Base-by-base conservation (phyloP, 2,113 vertebrate genomes). In the Triplophysa siluroides region DNA sequence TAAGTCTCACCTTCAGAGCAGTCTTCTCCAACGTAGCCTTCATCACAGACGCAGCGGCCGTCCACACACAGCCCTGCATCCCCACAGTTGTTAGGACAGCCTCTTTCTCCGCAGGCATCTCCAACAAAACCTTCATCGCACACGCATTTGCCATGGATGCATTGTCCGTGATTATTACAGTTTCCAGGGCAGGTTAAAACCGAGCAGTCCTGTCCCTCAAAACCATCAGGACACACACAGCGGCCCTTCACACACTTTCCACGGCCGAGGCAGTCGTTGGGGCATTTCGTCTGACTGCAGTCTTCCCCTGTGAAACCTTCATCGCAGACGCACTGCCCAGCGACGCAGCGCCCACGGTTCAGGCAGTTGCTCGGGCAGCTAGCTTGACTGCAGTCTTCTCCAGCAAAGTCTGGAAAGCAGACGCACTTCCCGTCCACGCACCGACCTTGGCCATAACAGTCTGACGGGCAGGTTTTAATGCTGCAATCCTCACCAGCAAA, bases 271-370 rank as follows among this genome's bases (percentile, higher is more conserved):
- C 96, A 97, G 88, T 93, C 56, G 0, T 92, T 95, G 77, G 84
- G 91, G 58, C 96, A 97, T 3, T 91, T 88, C 29, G 76, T 90
- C 8, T 90, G 90, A 2, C 89, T 16, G 23, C 97, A 99, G 87
- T 98, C 95, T 1, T 91, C 91, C 0, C 96, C 95, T 0, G 86
- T 66, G 84, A 95, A 97, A 14, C 95, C 96, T 2, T 96, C 93
- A 0, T 95, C 91, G 1, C 97, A 97, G 3, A 94, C n/a, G 2
- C 96, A 97, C 66, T 89, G 91, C 0, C 95, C 95, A 0, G 93
- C 88, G 1, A 92, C 11, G 41, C 96, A 97, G 1, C 80, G 92
- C 0, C 96, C 96, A 0, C 84, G 92, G 45, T 86, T 79, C 0
- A 79, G 80, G 73, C 96, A 97, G 86, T 93, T 88, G 4, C 86